phyloP scores from a whole-genome alignment of 2,113 vertebrate genomes.

The Phocoena sinus region DNA sequence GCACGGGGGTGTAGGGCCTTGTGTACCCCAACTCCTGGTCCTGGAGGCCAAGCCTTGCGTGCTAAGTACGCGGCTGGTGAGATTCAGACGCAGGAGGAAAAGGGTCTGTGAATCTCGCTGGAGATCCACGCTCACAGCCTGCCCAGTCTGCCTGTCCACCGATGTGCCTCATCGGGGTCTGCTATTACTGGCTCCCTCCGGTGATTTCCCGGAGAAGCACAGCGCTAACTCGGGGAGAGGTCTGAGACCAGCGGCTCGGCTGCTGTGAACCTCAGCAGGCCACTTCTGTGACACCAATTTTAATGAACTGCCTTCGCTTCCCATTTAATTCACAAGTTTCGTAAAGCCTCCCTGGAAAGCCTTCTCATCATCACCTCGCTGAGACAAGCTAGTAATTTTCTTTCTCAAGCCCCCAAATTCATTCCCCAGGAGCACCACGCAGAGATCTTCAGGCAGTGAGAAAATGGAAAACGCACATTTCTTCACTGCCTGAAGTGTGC shows the following conservation, averaged over 20 bases:
- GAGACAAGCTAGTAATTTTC: neutral
- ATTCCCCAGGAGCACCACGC: neutral
- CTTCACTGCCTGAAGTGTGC: neutral
- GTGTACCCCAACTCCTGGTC: neutral
- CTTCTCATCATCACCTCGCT: neutral
- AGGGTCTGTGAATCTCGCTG: accelerated
- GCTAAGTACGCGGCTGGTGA: accelerated
- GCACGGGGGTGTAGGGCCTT: neutral
- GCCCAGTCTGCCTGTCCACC: accelerated
- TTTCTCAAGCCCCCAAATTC: neutral
- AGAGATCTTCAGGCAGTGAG: neutral
- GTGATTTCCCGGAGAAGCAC: neutral
- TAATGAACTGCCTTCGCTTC: neutral
- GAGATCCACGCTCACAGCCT: neutral
- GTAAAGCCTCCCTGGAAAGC: neutral
- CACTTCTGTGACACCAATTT: neutral
- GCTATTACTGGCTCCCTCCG: neutral
- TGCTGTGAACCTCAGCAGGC: neutral
- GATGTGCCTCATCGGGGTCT: accelerated
- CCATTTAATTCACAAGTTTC: neutral
- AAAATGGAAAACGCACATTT: neutral
- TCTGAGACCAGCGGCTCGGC: neutral
- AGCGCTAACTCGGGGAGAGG: neutral
- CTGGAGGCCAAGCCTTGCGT: accelerated
- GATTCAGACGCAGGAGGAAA: accelerated